phyloP scores from a whole-genome alignment of 1,140 invertebrate genomes.

The Euborellia annulipes region DNA sequence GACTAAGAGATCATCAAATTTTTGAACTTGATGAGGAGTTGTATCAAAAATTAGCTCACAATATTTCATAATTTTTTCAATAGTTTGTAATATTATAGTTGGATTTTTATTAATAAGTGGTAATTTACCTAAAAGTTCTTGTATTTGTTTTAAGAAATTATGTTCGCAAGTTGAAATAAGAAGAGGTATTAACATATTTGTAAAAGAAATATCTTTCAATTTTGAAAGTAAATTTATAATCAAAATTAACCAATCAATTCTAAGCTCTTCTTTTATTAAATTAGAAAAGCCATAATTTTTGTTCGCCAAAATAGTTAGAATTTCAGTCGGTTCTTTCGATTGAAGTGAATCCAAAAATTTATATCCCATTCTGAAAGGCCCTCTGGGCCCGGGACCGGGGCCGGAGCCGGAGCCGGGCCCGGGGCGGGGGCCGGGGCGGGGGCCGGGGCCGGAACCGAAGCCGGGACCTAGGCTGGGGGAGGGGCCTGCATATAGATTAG shows the following conservation, averaged over 20 bases:
- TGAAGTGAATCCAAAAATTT: not conserved
- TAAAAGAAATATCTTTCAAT: conserved; percentile 24
- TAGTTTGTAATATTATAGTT: not conserved
- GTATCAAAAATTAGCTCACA: not conserved
- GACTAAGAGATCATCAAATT: not conserved
- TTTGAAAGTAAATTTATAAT: conserved; percentile 23
- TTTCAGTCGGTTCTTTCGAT: conserved; percentile 7
- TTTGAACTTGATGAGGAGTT: not conserved
- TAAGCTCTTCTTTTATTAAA: conserved; percentile 7
- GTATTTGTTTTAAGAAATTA: conserved; percentile 21
- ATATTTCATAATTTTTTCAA: conserved; percentile 2
- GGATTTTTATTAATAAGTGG: not conserved
- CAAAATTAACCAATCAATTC: conserved; percentile 13
- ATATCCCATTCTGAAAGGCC: too few species aligned
- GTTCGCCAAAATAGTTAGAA: conserved; percentile 8
- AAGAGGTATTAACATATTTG: conserved; percentile 23
- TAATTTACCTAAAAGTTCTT: not conserved
- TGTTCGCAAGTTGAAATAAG: conserved; percentile 25
- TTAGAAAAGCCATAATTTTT: conserved; percentile 7
- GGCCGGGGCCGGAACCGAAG: too few species aligned
- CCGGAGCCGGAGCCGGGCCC: too few species aligned
- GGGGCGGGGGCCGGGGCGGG: too few species aligned
- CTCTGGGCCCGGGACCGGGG: too few species aligned
- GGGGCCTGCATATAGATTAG: too few species aligned
- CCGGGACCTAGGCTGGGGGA: too few species aligned